Conservation (phyloP, 2,888 invertebrate genomes). For the Eristalis intricaria region DNA sequence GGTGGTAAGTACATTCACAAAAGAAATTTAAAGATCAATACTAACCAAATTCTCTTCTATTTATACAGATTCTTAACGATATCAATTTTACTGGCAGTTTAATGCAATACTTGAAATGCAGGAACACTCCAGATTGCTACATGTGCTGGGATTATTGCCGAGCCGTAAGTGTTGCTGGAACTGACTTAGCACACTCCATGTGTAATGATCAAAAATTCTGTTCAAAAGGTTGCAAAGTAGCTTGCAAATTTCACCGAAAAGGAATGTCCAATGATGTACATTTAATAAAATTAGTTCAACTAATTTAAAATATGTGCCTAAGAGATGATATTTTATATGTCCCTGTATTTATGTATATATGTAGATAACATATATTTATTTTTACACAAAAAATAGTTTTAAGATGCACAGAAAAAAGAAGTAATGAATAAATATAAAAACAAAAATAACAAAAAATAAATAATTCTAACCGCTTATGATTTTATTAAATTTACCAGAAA, state of each 20-base stretch:
- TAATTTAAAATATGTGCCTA: background rate
- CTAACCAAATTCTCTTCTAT: background rate
- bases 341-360: background rate
- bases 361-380: background rate
- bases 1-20: slow-evolving; percentile 18
- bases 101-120: slow-evolving; percentile 27
- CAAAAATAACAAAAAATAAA: background rate
- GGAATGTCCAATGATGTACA: background rate
- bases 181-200: slow-evolving; percentile 35
- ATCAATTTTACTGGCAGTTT: background rate
- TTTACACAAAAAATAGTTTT: background rate
- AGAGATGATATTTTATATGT: background rate
- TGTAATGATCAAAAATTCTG: slow-evolving; percentile 60
- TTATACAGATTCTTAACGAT: slow-evolving; percentile 29
- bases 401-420: background rate
- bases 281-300: background rate
- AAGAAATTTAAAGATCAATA: background rate
- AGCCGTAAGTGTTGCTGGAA: slow-evolving; percentile 23
- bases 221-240: slow-evolving; percentile 46
- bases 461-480: background rate
- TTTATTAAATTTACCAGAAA: no score
- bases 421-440: background rate
- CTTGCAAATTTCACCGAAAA: slow-evolving; percentile 50
- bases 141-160: slow-evolving; percentile 71
- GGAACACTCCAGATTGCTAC: slow-evolving; percentile 44